These are phyloP conservation scores for Phenganax subtilis DNA, from an alignment of 92 coral and sea anemone species.

Conservation along the genomic window DNA sequence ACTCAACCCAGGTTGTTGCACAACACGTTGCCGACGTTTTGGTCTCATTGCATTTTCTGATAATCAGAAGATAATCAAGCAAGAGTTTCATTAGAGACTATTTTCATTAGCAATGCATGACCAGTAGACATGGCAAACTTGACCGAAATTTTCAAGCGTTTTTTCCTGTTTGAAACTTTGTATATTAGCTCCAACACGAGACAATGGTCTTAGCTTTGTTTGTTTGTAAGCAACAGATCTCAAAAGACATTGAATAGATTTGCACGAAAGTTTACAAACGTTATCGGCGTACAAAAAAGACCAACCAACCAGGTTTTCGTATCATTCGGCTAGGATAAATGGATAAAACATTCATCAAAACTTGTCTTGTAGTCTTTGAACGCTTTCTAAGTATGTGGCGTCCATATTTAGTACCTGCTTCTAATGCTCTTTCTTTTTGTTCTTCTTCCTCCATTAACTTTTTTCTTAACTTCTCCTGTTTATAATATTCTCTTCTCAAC, in stretches of 20 bases:
- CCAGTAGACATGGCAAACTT: too few species aligned
- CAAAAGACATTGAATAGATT: too few species aligned
- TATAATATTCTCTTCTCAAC: slow-evolving; percentile 22
- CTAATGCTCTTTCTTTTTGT: slow-evolving; percentile 52
- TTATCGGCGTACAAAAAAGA: too few species aligned
- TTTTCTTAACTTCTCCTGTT: slow-evolving; percentile 57
- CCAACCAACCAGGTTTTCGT: too few species aligned
- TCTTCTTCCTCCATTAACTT: slow-evolving; percentile 60
- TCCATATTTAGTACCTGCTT: slow-evolving; percentile 27
- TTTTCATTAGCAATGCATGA: background rate
- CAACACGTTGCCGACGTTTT: slow-evolving; percentile 71
- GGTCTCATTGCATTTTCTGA: slow-evolving; percentile 67
- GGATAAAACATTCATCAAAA: background rate
- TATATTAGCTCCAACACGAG: too few species aligned
- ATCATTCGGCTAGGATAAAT: too few species aligned
- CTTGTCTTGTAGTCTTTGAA: background rate
- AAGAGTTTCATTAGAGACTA: background rate
- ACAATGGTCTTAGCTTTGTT: too few species aligned
- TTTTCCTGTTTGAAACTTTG: too few species aligned
- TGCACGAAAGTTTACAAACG: too few species aligned
- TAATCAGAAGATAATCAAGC: background rate
- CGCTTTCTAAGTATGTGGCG: slow-evolving; percentile 1
- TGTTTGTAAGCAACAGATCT: too few species aligned
- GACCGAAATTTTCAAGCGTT: too few species aligned
- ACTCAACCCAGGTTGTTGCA: slow-evolving; percentile 56